phyloP scores from a whole-genome alignment of 2,113 vertebrate species.

The Alectura lathami region DNA sequence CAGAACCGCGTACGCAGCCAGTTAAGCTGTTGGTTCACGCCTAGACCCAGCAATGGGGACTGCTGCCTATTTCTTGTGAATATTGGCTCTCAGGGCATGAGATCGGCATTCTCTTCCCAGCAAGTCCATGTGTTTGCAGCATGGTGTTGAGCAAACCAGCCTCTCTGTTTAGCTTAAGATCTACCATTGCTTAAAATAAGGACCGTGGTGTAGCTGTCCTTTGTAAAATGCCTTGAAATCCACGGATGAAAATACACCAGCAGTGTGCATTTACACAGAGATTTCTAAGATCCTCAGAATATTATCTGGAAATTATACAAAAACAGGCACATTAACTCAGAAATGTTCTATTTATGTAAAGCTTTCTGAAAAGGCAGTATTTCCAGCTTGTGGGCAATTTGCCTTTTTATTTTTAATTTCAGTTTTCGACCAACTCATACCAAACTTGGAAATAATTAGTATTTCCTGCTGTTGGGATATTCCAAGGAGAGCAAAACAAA shows the following conservation, averaged over 20 bases:
- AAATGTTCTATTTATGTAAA: neutral
- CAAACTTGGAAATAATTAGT: neutral
- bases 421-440: neutral
- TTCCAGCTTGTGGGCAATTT: neutral
- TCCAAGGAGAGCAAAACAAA: neutral
- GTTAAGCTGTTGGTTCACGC: neutral
- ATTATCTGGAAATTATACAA: neutral
- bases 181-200: neutral
- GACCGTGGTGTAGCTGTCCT: neutral
- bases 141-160: neutral
- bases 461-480: neutral
- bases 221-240: conserved; percentile 1
- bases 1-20: neutral
- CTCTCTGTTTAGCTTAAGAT: neutral
- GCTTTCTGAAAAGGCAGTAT: neutral
- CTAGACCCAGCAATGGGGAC: neutral
- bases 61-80: neutral
- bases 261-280: neutral
- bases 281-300: neutral
- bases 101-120: neutral
- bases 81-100: neutral
- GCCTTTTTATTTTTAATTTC: neutral
- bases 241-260: neutral
- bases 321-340: neutral
- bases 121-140: neutral